Evolutionary conservation across 2,797 vertebrate genomes (phyloP).

Genomic region (Antrozous pallidus): DNA sequence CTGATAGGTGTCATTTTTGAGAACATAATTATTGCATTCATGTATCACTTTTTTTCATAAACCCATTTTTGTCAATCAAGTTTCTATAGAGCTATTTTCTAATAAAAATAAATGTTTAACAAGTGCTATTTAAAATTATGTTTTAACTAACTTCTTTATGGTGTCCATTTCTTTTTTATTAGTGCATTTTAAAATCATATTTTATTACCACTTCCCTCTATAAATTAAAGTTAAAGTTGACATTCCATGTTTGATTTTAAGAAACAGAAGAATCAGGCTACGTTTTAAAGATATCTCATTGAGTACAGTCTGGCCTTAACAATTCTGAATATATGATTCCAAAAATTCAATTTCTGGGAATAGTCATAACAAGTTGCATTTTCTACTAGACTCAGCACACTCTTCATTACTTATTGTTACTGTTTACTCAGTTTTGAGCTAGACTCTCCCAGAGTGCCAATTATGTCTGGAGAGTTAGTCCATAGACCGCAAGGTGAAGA

Average conservation of each 20-base stretch:
- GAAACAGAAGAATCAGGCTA: not conserved
- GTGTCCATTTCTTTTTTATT: not conserved
- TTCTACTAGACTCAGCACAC: slow-evolving; percentile 25
- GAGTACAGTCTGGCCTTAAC: not conserved
- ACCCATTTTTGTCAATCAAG: slow-evolving; percentile 56
- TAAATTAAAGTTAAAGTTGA: slow-evolving; percentile 12
- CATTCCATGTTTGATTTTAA: slow-evolving; percentile 13
- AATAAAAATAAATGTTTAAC: slow-evolving; percentile 73
- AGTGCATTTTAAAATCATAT: not conserved
- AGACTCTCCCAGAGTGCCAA: slow-evolving; percentile 30
- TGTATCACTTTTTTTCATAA: slow-evolving; percentile 66
- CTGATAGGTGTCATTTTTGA: slow-evolving; percentile 73
- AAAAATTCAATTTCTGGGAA: not conserved
- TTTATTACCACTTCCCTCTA: not conserved
- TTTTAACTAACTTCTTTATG: slow-evolving; percentile 22
- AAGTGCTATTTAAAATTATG: slow-evolving; percentile 45
- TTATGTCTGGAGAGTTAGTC: slow-evolving; percentile 41
- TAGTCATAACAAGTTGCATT: not conserved
- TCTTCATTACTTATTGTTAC: slow-evolving; percentile 39
- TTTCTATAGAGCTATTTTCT: slow-evolving; percentile 65
- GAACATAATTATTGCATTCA: slow-evolving; percentile 69
- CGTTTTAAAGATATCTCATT: not conserved
- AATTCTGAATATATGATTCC: not conserved
- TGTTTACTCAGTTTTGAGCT: slow-evolving; percentile 48
- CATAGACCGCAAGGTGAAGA: slow-evolving; percentile 25